Conservation (phyloP, 2,888 invertebrate genomes). For the Bellardia pandia region DNA sequence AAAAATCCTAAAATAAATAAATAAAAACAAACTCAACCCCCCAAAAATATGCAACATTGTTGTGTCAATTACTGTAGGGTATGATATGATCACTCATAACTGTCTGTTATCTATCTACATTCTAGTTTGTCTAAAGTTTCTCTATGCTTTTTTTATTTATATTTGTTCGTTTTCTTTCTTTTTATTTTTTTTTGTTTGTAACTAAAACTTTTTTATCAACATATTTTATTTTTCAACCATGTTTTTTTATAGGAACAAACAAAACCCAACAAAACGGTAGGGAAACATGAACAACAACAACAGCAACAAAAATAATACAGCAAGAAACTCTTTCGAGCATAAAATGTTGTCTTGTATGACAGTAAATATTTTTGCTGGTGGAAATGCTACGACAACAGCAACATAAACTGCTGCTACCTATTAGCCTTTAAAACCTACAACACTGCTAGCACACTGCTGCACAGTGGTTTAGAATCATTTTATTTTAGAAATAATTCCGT, state of each 20-base stretch:
- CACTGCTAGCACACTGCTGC: background rate
- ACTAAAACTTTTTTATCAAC: slow-evolving; percentile 59
- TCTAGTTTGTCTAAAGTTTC: slow-evolving; percentile 67
- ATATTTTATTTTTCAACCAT: slow-evolving; percentile 57
- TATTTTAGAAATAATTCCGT: too few species aligned
- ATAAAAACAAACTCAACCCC: background rate
- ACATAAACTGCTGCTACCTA: slow-evolving; percentile 24
- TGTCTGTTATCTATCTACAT: slow-evolving; percentile 69
- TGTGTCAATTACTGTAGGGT: slow-evolving; percentile 72
- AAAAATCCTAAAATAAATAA: slow-evolving; percentile 16
- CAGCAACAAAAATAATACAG: background rate
- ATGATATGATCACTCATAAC: slow-evolving; percentile 73
- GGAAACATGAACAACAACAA: background rate
- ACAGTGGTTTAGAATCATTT: too few species aligned
- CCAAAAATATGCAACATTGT: slow-evolving; percentile 43
- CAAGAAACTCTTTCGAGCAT: slow-evolving; percentile 66
- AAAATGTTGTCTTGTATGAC: slow-evolving; percentile 73
- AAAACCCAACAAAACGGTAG: slow-evolving; percentile 20
- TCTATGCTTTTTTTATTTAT: slow-evolving; percentile 18
- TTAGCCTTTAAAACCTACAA: background rate
- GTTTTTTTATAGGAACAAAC: slow-evolving; percentile 40
- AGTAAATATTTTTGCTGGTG: slow-evolving; percentile 71
- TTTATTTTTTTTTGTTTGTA: slow-evolving; percentile 1
- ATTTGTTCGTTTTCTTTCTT: slow-evolving; percentile 1
- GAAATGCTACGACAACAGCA: slow-evolving; percentile 48